Base-by-base conservation (phyloP, 2,797 vertebrate genomes). In the Apodemus agrarius region DNA sequence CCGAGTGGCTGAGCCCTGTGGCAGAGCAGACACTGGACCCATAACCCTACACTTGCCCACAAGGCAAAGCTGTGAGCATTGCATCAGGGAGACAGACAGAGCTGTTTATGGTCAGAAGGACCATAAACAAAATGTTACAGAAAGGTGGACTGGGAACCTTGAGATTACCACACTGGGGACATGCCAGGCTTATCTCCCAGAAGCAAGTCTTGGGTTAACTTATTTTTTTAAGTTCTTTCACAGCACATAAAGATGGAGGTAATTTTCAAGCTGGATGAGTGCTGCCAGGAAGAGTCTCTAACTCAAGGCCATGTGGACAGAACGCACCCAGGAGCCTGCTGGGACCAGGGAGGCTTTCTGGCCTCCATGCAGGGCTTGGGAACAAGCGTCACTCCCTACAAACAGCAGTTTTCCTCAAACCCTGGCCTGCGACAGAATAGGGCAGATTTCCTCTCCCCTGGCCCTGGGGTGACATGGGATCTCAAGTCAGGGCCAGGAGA, bases 61-160 rank as follows among this genome's bases (percentile, higher is more conserved):
- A 0, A 0, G 0, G 12, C 57, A 6, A 29, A 16, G 74, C 57
- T 10, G 10, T 67, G 83, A 6, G n/a, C 0, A 13, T 1, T 29
- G 3, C 59, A 10, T n/a, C 0, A 7, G 52, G 75, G 34, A 88
- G 61, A 57, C 3, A 22, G 49, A 26, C 1, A 2, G 26, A 34
- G 1, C 67, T 69, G 34, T n/a, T 69, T n/a, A 69, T n/a, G 34
- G 67, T 69, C 67, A 9, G 16, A 7, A 19, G 16, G 34, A 69
- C 17, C 89, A 40, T 65, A 76, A 81, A 85, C 22, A 24, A 65
- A 95, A 95, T 79, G 78, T 94, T 90, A 59, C 8, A 2, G 82
- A 17, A 92, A 96, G 92, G 2, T 31, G 49, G 80, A 26, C 69
- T 21, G 43, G 78, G 65, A 92, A 87, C 79, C 82, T n/a, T 29